Conservation (phyloP, 2,113 vertebrate genomes). For the Gymnogyps californianus region DNA sequence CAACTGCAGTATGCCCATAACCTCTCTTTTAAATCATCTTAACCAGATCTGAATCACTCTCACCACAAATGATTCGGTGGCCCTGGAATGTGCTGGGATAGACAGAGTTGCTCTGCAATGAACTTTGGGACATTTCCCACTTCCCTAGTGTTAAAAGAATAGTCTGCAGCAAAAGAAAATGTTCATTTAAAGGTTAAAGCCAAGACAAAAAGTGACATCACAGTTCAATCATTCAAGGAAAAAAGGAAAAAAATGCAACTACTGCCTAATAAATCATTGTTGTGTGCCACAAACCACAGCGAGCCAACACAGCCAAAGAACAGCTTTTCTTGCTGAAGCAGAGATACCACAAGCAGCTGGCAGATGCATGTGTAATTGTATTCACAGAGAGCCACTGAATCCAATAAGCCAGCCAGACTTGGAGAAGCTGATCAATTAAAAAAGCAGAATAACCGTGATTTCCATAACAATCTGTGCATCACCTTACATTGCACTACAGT, state of each 20-base stretch:
- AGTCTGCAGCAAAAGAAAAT: conserved; percentile 37
- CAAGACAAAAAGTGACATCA: conserved; percentile 77
- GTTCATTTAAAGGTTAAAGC: conserved; percentile 36
- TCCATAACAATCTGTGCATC: background rate
- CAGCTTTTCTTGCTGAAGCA: conserved; percentile 69
- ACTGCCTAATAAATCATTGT: conserved; percentile 66
- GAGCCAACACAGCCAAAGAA: conserved; percentile 55
- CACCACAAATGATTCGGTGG: conserved; percentile 76
- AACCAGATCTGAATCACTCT: conserved; percentile 75
- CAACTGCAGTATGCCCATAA: conserved; percentile 73
- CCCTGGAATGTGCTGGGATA: conserved; percentile 74
- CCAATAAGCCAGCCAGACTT: background rate
- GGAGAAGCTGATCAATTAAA: conserved; percentile 5
- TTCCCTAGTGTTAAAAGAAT: conserved; percentile 36
- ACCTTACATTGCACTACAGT: background rate
- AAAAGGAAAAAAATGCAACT: conserved; percentile 59
- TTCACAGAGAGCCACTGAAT: conserved; percentile 67
- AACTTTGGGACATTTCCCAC: conserved; percentile 41
- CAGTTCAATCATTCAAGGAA: conserved; percentile 68
- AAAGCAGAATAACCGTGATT: background rate
- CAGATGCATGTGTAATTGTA: conserved; percentile 65
- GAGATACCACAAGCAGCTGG: conserved; percentile 74
- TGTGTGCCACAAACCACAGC: conserved; percentile 69
- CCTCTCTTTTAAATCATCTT: conserved; percentile 76
- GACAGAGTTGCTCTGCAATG: conserved; percentile 67